Evolutionary conservation across 2,888 invertebrate genomes (phyloP).

Genomic region (Anoplius nigerrimus): DNA sequence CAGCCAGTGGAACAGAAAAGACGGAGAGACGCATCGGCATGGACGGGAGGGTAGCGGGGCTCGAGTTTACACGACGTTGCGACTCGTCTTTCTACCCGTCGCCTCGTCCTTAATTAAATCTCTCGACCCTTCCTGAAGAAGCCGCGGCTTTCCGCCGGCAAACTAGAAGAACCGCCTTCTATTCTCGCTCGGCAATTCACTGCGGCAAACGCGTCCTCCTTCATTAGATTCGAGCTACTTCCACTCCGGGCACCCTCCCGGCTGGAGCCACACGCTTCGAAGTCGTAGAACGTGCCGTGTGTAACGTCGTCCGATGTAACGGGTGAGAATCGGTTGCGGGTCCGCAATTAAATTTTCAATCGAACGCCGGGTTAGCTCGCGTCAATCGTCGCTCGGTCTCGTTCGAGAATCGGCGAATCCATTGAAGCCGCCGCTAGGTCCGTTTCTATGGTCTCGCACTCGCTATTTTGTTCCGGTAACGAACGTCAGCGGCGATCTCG

Average conservation of each 20-base stretch:
- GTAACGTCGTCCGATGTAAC: no score
- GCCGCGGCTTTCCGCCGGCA: constrained; percentile 33
- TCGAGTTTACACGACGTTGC: constrained; percentile 56
- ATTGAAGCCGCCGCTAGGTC: no score
- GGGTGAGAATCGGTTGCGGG: no score
- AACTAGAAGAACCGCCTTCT: constrained; percentile 39
- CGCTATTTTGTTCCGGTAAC: constrained; percentile 55
- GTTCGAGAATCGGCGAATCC: no score
- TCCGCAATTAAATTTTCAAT: no score
- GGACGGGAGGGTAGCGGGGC: constrained; percentile 19
- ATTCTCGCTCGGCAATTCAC: constrained; percentile 23
- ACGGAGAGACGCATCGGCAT: constrained; percentile 24
- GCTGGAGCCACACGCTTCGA: no score
- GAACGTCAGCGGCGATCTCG: constrained; percentile 58
- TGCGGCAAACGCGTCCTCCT: constrained; percentile 38
- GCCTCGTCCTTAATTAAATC: constrained; percentile 66
- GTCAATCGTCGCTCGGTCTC: no score
- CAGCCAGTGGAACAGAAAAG: constrained; percentile 20
- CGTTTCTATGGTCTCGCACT: constrained; percentile 20
- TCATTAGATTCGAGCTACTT: constrained; percentile 9
- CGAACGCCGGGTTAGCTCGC: no score
- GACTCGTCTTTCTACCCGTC: constrained; percentile 60
- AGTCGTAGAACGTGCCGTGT: no score
- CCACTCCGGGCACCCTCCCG: no score
- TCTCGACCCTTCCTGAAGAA: constrained; percentile 60